These are phyloP conservation scores for Pontoporia blainvillei DNA, from an alignment of 2,113 vertebrate genomes.

Conservation along the genomic window DNA sequence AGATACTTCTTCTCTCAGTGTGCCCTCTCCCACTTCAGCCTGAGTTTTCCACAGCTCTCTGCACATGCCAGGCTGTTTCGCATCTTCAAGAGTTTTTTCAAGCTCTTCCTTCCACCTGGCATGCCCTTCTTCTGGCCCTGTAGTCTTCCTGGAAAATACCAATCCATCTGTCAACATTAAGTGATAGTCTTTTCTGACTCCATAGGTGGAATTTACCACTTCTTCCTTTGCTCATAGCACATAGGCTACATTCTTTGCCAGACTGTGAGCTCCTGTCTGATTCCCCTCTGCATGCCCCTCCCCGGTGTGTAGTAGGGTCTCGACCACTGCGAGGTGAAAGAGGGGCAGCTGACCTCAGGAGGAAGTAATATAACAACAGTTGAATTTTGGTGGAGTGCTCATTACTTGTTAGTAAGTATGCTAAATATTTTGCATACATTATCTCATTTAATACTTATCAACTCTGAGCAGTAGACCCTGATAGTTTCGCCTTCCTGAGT, in stretches of 20 bases:
- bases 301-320: background rate
- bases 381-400: background rate
- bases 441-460: background rate
- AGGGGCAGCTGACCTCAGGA: background rate
- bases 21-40: background rate
- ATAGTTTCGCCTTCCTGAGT: background rate
- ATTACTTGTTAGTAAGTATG: background rate
- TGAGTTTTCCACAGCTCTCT: background rate
- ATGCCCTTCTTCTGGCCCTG: background rate
- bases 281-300: background rate
- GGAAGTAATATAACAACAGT: background rate
- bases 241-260: background rate
- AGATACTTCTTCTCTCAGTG: background rate
- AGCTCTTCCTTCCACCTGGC: slow-evolving; percentile 7
- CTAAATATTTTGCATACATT: background rate
- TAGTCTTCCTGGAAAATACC: slow-evolving; percentile 25
- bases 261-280: background rate
- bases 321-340: background rate
- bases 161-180: background rate
- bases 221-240: background rate
- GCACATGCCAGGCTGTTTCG: background rate
- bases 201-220: background rate
- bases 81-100: background rate
- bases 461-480: background rate
- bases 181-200: background rate